phyloP scores from a whole-genome alignment of 2,797 vertebrate genomes.

The Propithecus deckenii region DNA sequence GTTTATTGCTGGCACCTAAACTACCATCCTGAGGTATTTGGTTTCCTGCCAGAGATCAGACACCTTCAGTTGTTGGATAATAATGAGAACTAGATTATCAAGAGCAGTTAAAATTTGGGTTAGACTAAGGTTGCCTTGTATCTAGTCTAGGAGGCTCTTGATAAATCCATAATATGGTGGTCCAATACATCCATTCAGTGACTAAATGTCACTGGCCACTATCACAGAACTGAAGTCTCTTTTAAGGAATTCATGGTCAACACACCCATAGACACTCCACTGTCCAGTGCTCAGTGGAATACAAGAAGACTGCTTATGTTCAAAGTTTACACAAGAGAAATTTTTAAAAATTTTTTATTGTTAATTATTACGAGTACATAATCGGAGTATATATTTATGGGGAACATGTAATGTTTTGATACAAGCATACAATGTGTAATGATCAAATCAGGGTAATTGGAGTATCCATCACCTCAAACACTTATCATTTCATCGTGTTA shows the following conservation, averaged over 20 bases:
- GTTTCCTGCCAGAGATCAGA: conserved; percentile 26
- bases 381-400: not conserved
- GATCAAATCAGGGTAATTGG: not conserved
- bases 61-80: not conserved
- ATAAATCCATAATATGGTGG: conserved; percentile 47
- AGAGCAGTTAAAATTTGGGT: conserved; percentile 47
- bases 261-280: not conserved
- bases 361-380: not conserved
- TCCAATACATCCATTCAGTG: conserved; percentile 22
- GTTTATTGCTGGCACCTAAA: not conserved
- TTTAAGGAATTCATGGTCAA: not conserved
- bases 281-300: not conserved
- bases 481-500: not conserved
- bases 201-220: not conserved
- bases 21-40: not conserved
- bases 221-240: not conserved
- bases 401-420: not conserved
- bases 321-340: not conserved
- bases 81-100: conserved; percentile 10
- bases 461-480: not conserved
- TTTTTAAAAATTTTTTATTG: not conserved
- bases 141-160: not conserved
- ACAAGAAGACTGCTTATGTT: not conserved
- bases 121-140: not conserved
- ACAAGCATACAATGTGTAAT: not conserved